Evolutionary conservation across 2,888 invertebrate genomes (phyloP).

Genomic region (Dynastes tityus): DNA sequence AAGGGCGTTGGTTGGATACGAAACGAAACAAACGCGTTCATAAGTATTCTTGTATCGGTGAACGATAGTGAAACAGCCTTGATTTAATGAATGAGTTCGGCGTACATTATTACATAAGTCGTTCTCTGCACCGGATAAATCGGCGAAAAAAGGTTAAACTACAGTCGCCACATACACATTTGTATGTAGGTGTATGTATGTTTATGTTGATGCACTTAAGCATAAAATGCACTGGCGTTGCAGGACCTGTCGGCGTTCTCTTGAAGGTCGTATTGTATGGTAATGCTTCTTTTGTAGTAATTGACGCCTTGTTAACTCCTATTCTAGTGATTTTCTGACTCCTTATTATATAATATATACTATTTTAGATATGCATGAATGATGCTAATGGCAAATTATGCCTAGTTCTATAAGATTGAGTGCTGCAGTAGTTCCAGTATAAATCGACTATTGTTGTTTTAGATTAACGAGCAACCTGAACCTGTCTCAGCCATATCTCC

Average conservation of each 20-base stretch:
- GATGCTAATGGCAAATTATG: too few species aligned
- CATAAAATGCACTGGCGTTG: constrained; percentile 40
- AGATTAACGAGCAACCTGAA: too few species aligned
- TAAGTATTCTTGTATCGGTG: constrained; percentile 20
- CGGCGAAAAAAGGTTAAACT: constrained; percentile 44
- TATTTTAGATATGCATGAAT: too few species aligned
- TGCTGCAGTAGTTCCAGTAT: too few species aligned
- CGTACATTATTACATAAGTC: constrained; percentile 54
- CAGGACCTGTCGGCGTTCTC: constrained; percentile 57
- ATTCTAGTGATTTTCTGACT: constrained; percentile 9
- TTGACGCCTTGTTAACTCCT: constrained; percentile 16
- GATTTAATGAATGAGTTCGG: constrained; percentile 54
- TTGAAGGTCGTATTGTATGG: constrained; percentile 64
- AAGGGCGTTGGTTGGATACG: constrained; percentile 61
- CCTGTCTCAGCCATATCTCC: too few species aligned
- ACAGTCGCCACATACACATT: constrained; percentile 31
- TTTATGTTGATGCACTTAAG: constrained; percentile 28
- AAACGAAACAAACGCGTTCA: background rate
- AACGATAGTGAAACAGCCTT: constrained; percentile 52
- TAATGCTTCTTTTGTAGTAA: constrained; percentile 53
- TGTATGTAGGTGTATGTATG: background rate
- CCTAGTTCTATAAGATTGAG: too few species aligned
- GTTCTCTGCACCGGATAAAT: constrained; percentile 45
- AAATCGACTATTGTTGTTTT: too few species aligned
- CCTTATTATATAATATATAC: background rate